Conservation (phyloP, 2,113 vertebrate genomes). For the Dipodomys stephensi region DNA sequence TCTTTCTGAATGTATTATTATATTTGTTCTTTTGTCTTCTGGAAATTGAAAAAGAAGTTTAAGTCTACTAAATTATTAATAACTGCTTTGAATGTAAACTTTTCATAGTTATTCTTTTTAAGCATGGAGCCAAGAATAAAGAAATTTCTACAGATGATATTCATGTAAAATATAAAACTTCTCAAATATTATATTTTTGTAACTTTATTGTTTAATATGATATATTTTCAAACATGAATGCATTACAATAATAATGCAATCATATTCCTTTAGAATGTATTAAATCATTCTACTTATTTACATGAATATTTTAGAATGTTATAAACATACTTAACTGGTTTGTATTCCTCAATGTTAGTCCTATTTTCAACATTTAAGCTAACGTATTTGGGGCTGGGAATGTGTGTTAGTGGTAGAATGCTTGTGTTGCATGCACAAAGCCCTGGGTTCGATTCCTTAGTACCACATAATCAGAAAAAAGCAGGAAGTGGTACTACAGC, state of each 20-base stretch:
- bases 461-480: too few species aligned
- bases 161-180: background rate
- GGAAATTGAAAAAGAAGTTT: background rate
- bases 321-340: background rate
- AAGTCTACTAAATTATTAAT: background rate
- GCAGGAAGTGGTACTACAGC: too few species aligned
- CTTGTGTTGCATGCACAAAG: too few species aligned
- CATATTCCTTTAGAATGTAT: background rate
- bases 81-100: background rate
- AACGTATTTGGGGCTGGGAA: too few species aligned
- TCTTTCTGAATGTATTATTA: background rate
- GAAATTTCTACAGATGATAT: background rate
- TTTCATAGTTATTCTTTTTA: background rate
- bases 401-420: too few species aligned
- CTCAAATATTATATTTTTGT: background rate
- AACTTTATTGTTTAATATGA: background rate
- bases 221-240: background rate
- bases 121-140: background rate
- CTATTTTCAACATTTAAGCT: background rate
- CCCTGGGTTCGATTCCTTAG: too few species aligned
- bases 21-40: background rate
- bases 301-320: background rate
- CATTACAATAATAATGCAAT: background rate
- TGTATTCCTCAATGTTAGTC: background rate
- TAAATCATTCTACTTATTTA: background rate